Evolutionary conservation across 2,113 vertebrate species (phyloP), one percentile per base, ranked within the genome.

Genomic region (Arvicanthis niloticus): DNA sequence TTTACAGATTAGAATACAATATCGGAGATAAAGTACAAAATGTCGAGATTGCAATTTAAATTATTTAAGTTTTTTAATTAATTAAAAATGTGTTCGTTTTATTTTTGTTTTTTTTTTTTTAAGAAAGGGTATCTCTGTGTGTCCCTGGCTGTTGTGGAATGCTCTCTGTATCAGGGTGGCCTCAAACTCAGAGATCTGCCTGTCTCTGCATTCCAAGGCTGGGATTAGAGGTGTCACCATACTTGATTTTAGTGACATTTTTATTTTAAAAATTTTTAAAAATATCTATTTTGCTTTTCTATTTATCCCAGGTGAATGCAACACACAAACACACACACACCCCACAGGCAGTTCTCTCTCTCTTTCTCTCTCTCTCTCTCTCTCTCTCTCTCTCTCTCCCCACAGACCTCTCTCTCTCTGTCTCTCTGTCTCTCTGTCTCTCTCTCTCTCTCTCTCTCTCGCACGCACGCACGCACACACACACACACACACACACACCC

Each of bases 1-100:
- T 84, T 92, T 88, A 94, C 88, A 65, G 15, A 90, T 51, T 16
- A 89, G 7, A 84, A 29, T 92, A 82, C 76, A 24, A 78, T 40
- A 21, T 21, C 2, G 85, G 40, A 72, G 90, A 73, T 67, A 77
- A 96, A 95, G 67, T 53, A 19, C 42, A 94, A 73, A 42, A 21
- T 48, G 53, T 62, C 7, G 77, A 85, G 42, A 82, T 9, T 58
- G 58, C 67, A 88, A 70, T 51, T 8, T 89, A 45, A 96, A 58
- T 68, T 42, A 91, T 40, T 42, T 82, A 37, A 34, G 31, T 26
- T 82, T 82, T 62, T 62, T 40, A 84, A 42, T 40, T 60, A 62
- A 40, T 29, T 42, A 42, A 16, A 42, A 40, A 10, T 19, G 0
- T 4, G 15, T 58, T 58, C 26, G 12, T 82, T 60, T 13, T 40